Evolutionary conservation across 2,797 vertebrate genomes (phyloP).

Genomic region (Taenioides sp.): DNA sequence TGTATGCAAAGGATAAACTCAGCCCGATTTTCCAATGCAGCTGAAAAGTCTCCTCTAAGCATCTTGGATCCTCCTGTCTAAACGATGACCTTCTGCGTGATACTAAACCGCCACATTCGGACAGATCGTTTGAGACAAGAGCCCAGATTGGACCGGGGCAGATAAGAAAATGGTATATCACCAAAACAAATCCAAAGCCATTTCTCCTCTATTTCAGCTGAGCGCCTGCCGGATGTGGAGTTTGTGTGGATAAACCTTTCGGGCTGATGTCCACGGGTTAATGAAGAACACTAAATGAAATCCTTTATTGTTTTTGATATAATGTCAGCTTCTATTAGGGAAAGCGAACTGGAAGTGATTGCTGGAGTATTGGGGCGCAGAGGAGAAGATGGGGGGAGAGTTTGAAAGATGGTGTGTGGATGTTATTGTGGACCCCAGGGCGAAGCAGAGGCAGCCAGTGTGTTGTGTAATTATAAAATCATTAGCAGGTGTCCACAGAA

Average conservation of each 20-base stretch:
- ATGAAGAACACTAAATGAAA: conserved; percentile 93
- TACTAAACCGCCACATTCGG: conserved; percentile 29
- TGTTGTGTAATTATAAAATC: conserved; percentile 83
- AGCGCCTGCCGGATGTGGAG: conserved; percentile 61
- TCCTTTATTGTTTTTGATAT: conserved; percentile 98
- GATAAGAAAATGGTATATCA: conserved; percentile 29
- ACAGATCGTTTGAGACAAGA: conserved; percentile 42
- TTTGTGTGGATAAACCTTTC: conserved; percentile 43
- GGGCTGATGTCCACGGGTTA: conserved; percentile 69
- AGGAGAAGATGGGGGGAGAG: conserved; percentile 24
- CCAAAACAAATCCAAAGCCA: conserved; percentile 29
- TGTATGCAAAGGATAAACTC: neutral
- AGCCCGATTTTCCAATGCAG: neutral
- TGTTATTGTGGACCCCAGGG: conserved; percentile 54
- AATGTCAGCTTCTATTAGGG: conserved; percentile 95
- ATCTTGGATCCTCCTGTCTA: conserved; percentile 26
- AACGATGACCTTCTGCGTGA: conserved; percentile 19
- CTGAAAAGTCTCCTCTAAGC: neutral
- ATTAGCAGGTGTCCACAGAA: conserved; percentile 84
- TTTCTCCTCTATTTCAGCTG: conserved; percentile 63
- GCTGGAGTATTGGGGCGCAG: conserved; percentile 59
- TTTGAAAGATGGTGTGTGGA: conserved; percentile 17
- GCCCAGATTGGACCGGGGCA: conserved; percentile 31
- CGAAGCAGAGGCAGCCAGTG: conserved; percentile 52
- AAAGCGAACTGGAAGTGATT: conserved; percentile 68